Evolutionary conservation across 2,797 vertebrate species (phyloP), one percentile per base, ranked within the genome.

Genomic region (Telmatherina bonti): DNA sequence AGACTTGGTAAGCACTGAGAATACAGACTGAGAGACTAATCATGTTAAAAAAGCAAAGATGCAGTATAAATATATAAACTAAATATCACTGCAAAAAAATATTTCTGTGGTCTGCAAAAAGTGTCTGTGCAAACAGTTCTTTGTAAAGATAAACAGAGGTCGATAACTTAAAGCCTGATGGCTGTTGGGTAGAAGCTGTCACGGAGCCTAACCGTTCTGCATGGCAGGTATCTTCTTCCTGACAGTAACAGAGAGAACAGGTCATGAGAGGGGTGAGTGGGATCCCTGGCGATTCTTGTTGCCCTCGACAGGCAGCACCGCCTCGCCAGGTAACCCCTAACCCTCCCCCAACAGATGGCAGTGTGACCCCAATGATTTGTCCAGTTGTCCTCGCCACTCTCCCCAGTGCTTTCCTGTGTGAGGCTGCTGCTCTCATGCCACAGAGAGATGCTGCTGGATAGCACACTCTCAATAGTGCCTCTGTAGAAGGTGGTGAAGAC

Each of bases 211-310:
- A 52, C 24, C 7, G n/a, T 24, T 63, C 47, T 52, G 47, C 22
- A 49, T 22, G 30, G 20, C 43, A 62, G 30, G 43, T 62, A 49
- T 31, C n/a, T 62, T 31, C 31, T 62, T 20, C 60, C 60, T 49
- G 60, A 49, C n/a, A 13, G 60, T 15, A 49, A 29, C 6, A 55
- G 53, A 20, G 18, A 11, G 11, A 55, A 33, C 53, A 41, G 35
- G 10, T 24, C 12, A 16, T 41, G 35, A 41, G 5, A 41, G 22
- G 33, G 9, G n/a, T 58, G 33, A 26, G 56, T 58, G 56, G 24
- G 24, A 7, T 59, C 57, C 35, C 22, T 59, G 33, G 31, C 27
- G 24, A 59, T 41, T 18, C 2, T 2, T 16, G n/a, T n/a, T n/a
- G n/a, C n/a, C n/a, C n/a, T n/a, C n/a, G n/a, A n/a, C n/a, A n/a